phyloP scores from a whole-genome alignment of 2,797 vertebrate species.

The Cygnus olor region DNA sequence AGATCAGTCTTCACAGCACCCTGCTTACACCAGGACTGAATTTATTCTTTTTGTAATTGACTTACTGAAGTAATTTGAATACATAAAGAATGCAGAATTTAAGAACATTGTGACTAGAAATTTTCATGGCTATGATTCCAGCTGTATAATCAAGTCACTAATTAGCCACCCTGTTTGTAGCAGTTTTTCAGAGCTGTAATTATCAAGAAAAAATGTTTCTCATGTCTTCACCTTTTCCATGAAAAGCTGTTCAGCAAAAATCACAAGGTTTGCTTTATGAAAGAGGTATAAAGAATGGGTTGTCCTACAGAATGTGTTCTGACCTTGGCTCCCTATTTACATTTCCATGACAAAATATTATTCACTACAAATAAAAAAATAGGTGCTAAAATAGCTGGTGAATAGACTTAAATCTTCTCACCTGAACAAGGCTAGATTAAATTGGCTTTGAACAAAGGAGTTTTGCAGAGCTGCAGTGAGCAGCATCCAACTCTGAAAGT shows the following conservation, averaged over 20 bases:
- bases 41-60: not conserved
- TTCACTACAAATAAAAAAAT: slow-evolving; percentile 4
- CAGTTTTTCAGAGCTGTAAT: not conserved
- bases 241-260: not conserved
- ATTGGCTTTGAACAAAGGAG: not conserved
- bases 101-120: not conserved
- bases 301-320: not conserved
- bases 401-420: not conserved
- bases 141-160: not conserved
- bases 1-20: not conserved
- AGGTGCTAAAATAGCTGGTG: not conserved
- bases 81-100: not conserved
- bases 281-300: not conserved
- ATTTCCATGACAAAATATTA: not conserved
- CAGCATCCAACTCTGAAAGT: not conserved
- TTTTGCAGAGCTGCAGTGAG: not conserved
- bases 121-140: not conserved
- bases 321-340: not conserved
- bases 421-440: not conserved
- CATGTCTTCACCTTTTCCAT: not conserved
- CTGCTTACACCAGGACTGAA: not conserved
- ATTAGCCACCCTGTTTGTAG: not conserved
- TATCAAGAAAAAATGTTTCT: not conserved
- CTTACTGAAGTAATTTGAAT: not conserved
- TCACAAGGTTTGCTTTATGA: not conserved